phyloP scores from a whole-genome alignment of 1,140 invertebrate species.

The Scaptomyza pallida region DNA sequence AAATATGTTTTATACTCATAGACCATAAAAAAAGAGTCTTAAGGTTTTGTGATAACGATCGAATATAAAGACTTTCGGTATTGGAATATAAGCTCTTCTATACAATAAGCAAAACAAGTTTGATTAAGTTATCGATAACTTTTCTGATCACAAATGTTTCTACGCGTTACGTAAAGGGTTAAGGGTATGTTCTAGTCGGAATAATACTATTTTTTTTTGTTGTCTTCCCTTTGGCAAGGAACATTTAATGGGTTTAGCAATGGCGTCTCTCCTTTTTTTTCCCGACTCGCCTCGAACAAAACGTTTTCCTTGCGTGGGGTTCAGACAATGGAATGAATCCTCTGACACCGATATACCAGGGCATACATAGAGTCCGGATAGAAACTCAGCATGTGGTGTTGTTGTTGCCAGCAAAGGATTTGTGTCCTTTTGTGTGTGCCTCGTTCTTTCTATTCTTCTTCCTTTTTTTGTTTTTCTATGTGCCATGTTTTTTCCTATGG shows the following conservation, averaged over 20 bases:
- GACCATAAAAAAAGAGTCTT: no score
- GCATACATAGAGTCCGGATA: conserved; percentile 34
- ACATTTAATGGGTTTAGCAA: conserved; percentile 75
- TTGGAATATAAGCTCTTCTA: no score
- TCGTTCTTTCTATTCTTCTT: neutral
- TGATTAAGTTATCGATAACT: no score
- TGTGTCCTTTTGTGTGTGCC: conserved; percentile 55
- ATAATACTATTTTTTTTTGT: conserved; percentile 6
- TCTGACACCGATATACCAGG: conserved; percentile 1
- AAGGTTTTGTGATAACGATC: no score
- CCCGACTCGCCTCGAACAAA: conserved; percentile 42
- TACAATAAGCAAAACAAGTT: no score
- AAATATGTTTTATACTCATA: no score
- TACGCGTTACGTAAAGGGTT: no score
- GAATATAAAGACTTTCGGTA: no score
- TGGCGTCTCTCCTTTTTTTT: conserved; percentile 32
- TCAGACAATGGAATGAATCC: conserved; percentile 30
- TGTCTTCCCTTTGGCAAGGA: conserved; percentile 32
- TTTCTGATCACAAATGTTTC: no score
- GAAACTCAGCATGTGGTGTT: conserved; percentile 67
- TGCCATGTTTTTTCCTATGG: conserved; percentile 6
- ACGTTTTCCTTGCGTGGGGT: conserved; percentile 33
- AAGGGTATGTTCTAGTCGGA: conserved; percentile 16
- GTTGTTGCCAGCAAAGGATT: conserved; percentile 43
- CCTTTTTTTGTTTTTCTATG: neutral